phyloP scores from a whole-genome alignment of 2,888 invertebrate species.

The Troglohyphantes excavatus region DNA sequence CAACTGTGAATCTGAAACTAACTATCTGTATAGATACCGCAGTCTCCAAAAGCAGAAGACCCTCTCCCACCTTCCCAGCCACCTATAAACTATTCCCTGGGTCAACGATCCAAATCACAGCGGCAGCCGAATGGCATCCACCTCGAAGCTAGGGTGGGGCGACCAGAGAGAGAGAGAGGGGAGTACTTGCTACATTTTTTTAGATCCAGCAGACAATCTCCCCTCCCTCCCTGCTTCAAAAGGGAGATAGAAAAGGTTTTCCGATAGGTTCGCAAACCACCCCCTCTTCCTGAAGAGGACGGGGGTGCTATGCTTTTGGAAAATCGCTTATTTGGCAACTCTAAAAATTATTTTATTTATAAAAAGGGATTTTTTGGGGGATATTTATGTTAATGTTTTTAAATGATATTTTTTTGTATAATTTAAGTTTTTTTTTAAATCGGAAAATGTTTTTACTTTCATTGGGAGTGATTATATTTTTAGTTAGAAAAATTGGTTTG shows the following conservation, averaged over 20 bases:
- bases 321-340: too few relatives aligned
- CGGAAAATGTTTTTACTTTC: too few relatives aligned
- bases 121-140: slow-evolving; percentile 40
- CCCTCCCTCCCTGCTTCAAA: too few relatives aligned
- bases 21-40: too few relatives aligned
- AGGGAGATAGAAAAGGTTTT: slow-evolving; percentile 21
- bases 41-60: too few relatives aligned
- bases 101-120: slow-evolving; percentile 44
- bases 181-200: not conserved
- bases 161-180: not conserved
- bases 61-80: not conserved
- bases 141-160: slow-evolving; percentile 7
- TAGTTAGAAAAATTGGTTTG: too few relatives aligned
- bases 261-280: slow-evolving; percentile 52
- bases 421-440: too few relatives aligned
- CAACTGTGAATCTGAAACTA: not conserved
- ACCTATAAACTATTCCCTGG: not conserved
- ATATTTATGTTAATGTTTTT: too few relatives aligned
- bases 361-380: too few relatives aligned
- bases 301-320: not conserved
- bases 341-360: too few relatives aligned
- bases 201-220: slow-evolving; percentile 23
- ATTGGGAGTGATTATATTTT: too few relatives aligned
- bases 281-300: slow-evolving; percentile 61
- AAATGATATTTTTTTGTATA: too few relatives aligned